These are phyloP conservation scores for Holothuria scabra DNA, from an alignment of 53 echinoderm and acorn worm species.

Conservation along the genomic window DNA sequence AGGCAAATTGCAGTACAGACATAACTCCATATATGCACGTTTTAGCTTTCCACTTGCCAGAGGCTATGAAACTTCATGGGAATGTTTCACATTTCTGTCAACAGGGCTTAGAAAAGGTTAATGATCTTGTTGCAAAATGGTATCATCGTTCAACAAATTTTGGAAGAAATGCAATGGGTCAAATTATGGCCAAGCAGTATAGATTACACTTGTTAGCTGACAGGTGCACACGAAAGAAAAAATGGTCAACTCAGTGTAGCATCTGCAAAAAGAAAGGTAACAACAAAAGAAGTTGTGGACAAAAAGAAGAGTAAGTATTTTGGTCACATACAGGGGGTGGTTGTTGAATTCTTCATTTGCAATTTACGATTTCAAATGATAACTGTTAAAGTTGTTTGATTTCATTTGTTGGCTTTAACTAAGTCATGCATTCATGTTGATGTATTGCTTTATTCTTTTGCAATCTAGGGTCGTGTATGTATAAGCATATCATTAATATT, in stretches of 20 bases:
- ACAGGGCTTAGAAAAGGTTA: constrained; percentile 59
- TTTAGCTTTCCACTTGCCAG: constrained; percentile 34
- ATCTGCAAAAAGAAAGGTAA: constrained; percentile 35
- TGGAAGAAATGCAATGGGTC: constrained; percentile 40
- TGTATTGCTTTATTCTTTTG: too few species aligned
- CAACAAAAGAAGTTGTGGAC: constrained; percentile 27
- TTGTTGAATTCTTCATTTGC: too few species aligned
- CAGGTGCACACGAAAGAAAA: constrained; percentile 49
- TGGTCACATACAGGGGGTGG: too few species aligned
- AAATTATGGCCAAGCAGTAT: constrained; percentile 63
- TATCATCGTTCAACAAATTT: constrained; percentile 67
- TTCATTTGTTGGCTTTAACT: too few species aligned
- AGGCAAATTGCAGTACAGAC: constrained; percentile 46
- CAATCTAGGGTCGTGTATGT: too few species aligned
- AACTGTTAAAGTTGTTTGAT: too few species aligned
- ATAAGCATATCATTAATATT: too few species aligned
- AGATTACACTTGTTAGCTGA: constrained; percentile 39
- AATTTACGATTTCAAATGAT: too few species aligned
- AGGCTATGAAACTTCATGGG: constrained; percentile 54
- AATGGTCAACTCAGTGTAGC: constrained; percentile 52
- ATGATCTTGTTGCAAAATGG: constrained; percentile 63
- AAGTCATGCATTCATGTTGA: too few species aligned
- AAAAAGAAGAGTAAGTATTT: background rate
- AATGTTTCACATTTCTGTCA: constrained; percentile 61
- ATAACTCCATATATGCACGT: constrained; percentile 74